Conservation (phyloP, 2,888 invertebrate genomes). For the Bibio marci region DNA sequence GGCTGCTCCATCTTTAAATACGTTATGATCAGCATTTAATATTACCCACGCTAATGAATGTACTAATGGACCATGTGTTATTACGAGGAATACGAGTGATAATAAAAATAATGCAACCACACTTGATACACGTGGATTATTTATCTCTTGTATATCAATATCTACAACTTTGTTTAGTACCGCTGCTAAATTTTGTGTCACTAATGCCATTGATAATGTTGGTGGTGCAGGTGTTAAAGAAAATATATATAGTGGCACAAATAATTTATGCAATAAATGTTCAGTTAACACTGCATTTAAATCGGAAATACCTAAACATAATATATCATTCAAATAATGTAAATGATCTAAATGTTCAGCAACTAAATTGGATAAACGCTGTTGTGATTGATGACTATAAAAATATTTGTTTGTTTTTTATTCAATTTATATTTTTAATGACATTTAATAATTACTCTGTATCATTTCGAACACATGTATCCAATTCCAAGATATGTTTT, state of each 20-base stretch:
- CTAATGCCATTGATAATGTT: slow-evolving; percentile 36
- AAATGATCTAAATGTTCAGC: slow-evolving; percentile 95
- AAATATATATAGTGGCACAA: slow-evolving; percentile 87
- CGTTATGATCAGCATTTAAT: slow-evolving; percentile 60
- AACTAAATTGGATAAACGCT: slow-evolving; percentile 79
- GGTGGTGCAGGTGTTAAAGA: slow-evolving; percentile 47
- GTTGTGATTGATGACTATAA: slow-evolving; percentile 71
- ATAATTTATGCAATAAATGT: slow-evolving; percentile 79
- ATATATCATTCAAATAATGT: slow-evolving; percentile 93
- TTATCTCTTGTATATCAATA: slow-evolving; percentile 37
- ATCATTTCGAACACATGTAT: slow-evolving; percentile 86
- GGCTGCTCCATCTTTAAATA: slow-evolving; percentile 50
- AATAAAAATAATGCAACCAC: slow-evolving; percentile 81
- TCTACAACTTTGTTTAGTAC: slow-evolving; percentile 40
- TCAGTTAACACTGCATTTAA: slow-evolving; percentile 88
- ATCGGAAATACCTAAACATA: slow-evolving; percentile 79
- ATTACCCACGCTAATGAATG: slow-evolving; percentile 81
- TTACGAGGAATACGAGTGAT: slow-evolving; percentile 89
- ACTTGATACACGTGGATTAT: slow-evolving; percentile 63
- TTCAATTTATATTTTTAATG: neutral
- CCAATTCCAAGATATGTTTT: slow-evolving; percentile 89
- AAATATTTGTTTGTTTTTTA: neutral
- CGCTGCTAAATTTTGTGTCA: slow-evolving; percentile 45
- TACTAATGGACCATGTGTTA: slow-evolving; percentile 80
- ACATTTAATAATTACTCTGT: slow-evolving; percentile 57